Conservation (phyloP, 2,797 vertebrate genomes). For the Danio tinwini region DNA sequence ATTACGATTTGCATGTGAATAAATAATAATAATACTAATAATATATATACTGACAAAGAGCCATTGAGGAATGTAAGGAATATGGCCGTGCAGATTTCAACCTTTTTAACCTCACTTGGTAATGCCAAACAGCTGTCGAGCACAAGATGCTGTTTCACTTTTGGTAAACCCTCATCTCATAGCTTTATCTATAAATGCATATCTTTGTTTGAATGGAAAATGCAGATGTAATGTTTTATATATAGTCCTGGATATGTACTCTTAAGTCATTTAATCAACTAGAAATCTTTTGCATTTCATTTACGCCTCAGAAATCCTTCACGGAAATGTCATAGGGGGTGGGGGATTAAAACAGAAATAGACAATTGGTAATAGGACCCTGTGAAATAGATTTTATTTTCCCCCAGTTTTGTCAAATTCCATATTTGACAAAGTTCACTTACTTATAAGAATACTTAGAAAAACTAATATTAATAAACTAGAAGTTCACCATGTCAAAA, state of each 20-base stretch:
- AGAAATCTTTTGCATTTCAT: not conserved
- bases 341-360: not conserved
- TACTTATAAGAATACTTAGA: too few relatives aligned
- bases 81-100: not conserved
- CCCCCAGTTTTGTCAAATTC: too few relatives aligned
- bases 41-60: not conserved
- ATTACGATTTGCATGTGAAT: not conserved
- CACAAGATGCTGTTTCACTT: not conserved
- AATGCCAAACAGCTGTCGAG: conserved; percentile 2
- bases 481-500: too few relatives aligned
- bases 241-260: not conserved
- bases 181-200: not conserved
- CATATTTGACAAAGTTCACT: too few relatives aligned
- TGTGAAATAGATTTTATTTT: too few relatives aligned
- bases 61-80: not conserved
- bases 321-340: not conserved
- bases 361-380: not conserved
- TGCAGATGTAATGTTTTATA: not conserved
- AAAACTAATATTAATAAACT: too few relatives aligned
- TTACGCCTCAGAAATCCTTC: not conserved
- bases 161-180: not conserved
- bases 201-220: not conserved
- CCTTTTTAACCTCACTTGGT: not conserved
- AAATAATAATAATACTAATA: not conserved
- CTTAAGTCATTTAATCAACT: not conserved